phyloP scores from a whole-genome alignment of 2,113 vertebrate genomes.

The Salminus brasiliensis region DNA sequence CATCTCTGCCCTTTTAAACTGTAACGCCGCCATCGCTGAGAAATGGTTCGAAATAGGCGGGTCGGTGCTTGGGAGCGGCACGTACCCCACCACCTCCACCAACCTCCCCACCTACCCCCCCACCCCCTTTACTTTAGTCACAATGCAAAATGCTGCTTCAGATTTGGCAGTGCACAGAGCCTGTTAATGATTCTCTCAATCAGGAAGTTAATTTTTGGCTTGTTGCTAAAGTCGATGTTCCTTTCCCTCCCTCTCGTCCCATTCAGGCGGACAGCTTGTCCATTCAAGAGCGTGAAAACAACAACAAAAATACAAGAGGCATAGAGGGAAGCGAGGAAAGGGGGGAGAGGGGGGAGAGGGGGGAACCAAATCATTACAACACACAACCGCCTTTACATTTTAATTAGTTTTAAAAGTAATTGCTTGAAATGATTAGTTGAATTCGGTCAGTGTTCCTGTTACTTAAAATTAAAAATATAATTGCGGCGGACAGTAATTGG shows the following conservation, averaged over 20 bases:
- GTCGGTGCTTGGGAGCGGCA: slow-evolving; percentile 10
- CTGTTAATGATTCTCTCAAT: slow-evolving; percentile 70
- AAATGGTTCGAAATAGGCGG: slow-evolving; percentile 11
- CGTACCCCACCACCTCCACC: background rate
- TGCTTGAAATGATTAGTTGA: slow-evolving; percentile 53
- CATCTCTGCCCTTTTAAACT: slow-evolving; percentile 38
- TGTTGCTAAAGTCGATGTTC: slow-evolving; percentile 47
- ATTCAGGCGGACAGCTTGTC: slow-evolving; percentile 25
- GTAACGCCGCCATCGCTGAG: slow-evolving; percentile 15
- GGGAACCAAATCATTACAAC: slow-evolving; percentile 66
- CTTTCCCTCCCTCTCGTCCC: slow-evolving; percentile 10
- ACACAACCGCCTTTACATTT: slow-evolving; percentile 56
- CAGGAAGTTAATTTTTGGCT: slow-evolving; percentile 52
- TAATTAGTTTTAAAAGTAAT: slow-evolving; percentile 59
- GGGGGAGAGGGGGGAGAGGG: background rate
- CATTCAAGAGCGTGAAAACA: slow-evolving; percentile 49
- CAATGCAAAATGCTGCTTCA: slow-evolving; percentile 26
- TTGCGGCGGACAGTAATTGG: slow-evolving; percentile 53
- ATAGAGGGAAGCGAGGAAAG: background rate
- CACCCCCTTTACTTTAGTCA: slow-evolving; percentile 7
- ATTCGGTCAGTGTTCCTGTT: slow-evolving; percentile 43
- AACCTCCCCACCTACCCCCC: background rate
- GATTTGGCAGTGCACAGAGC: slow-evolving; percentile 59
- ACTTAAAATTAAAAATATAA: slow-evolving; percentile 57
- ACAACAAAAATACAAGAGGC: slow-evolving; percentile 54